phyloP scores from a whole-genome alignment of 2,113 vertebrate species.

The Bujurquina vittata region DNA sequence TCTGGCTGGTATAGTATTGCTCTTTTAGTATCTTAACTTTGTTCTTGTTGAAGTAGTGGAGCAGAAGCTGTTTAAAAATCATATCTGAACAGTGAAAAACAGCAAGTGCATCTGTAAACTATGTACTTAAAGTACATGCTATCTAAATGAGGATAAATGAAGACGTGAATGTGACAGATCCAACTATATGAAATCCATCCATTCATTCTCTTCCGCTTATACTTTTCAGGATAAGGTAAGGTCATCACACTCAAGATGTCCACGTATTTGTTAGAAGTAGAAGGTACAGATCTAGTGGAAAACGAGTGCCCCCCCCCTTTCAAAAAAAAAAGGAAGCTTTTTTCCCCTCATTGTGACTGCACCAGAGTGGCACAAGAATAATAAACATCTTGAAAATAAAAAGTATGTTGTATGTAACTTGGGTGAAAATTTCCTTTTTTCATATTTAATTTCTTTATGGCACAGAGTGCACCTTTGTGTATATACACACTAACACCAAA shows the following conservation, averaged over 20 bases:
- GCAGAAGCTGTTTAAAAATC: background rate
- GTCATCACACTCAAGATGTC: background rate
- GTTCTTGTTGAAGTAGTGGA: no score
- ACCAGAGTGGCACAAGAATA: background rate
- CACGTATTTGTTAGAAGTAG: background rate
- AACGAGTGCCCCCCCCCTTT: background rate
- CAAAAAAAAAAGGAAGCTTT: background rate
- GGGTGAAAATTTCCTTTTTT: background rate
- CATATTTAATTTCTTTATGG: background rate
- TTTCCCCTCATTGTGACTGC: background rate
- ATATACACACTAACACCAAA: background rate
- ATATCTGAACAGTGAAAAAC: background rate
- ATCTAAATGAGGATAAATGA: background rate
- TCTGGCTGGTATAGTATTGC: background rate
- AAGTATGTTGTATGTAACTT: background rate
- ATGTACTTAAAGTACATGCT: slow-evolving; percentile 2
- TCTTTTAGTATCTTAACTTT: background rate
- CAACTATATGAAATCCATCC: background rate
- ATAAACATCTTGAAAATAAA: background rate
- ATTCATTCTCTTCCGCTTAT: no score
- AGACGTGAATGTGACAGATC: background rate
- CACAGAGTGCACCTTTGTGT: background rate
- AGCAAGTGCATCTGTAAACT: background rate
- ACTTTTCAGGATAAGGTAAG: background rate
- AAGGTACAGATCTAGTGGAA: background rate